A percentile compares a stretch with the other conserved stretches of the same genome.
Conservation (phyloP, 2,797 vertebrate species). For the Chaenodraco wilsoni region DNA sequence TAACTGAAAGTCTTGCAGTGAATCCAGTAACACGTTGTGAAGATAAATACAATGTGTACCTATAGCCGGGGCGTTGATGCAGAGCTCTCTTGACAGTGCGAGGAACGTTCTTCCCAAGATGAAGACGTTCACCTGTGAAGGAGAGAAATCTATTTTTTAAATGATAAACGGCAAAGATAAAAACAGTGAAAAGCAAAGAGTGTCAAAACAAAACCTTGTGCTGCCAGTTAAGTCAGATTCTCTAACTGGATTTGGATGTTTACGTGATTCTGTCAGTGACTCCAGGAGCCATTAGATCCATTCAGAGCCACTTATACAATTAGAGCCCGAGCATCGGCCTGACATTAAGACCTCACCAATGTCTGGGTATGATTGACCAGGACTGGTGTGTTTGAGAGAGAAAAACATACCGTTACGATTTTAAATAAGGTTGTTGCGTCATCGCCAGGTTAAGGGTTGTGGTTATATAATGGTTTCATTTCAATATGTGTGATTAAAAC, state of each 20-base stretch:
- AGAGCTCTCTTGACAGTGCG: slow-evolving; percentile 92
- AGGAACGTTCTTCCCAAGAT: slow-evolving; percentile 95
- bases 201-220: neutral
- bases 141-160: neutral
- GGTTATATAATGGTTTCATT: slow-evolving; percentile 43
- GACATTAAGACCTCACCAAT: slow-evolving; percentile 1
- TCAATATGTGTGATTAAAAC: slow-evolving; percentile 52
- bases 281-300: slow-evolving; percentile 15
- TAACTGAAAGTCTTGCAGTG: neutral
- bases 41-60: slow-evolving; percentile 79
- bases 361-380: neutral
- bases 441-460: slow-evolving; percentile 24
- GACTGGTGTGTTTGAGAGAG: neutral
- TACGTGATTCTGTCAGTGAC: neutral
- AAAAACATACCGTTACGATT: neutral
- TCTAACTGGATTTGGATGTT: slow-evolving; percentile 8
- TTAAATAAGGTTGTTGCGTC: slow-evolving; percentile 13
- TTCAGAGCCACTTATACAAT: slow-evolving; percentile 19
- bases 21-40: too few relatives aligned
- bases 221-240: neutral
- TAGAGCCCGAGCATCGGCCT: slow-evolving; percentile 3
- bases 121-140: slow-evolving; percentile 95
- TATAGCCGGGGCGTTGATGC: slow-evolving; percentile 97
- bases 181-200: neutral
- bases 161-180: neutral